Evolutionary conservation across 2,888 invertebrate species (phyloP).

Genomic region (Dicyrtomina minuta): DNA sequence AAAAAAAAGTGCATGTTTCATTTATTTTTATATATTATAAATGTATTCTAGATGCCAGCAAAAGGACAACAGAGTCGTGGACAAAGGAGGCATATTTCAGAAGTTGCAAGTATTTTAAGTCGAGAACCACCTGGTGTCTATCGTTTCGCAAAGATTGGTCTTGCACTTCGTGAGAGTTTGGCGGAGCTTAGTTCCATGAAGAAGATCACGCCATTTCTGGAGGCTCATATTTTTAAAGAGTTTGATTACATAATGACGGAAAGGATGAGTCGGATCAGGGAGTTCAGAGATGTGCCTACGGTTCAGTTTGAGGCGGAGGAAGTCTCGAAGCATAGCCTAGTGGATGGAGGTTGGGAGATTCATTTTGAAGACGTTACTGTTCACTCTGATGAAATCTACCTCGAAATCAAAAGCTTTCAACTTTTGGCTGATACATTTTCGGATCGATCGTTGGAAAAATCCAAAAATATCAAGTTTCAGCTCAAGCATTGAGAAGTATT

Average conservation of each 20-base stretch:
- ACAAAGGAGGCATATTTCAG: too few species aligned
- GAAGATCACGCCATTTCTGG: slow-evolving; percentile 16
- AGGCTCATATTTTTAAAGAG: slow-evolving; percentile 1
- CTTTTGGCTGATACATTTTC: slow-evolving; percentile 21
- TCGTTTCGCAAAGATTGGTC: slow-evolving; percentile 4
- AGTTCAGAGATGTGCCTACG: background rate
- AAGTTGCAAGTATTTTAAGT: background rate
- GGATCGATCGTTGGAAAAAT: background rate
- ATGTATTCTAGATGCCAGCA: slow-evolving; percentile 5
- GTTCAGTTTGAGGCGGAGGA: background rate
- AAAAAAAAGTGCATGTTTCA: too few species aligned
- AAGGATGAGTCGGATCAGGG: slow-evolving; percentile 4
- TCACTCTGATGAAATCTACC: background rate
- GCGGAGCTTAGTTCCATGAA: background rate
- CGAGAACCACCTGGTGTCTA: slow-evolving; percentile 23
- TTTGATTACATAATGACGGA: slow-evolving; percentile 20
- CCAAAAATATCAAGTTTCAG: slow-evolving; percentile 21
- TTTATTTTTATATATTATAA: too few species aligned
- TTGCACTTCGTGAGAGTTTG: background rate
- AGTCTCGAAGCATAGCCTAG: background rate
- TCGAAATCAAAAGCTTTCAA: background rate
- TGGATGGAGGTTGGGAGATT: slow-evolving; percentile 17
- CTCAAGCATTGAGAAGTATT: slow-evolving; percentile 1
- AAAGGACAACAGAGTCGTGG: too few species aligned
- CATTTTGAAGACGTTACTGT: background rate